Conservation (phyloP, 2,113 vertebrate species). For the Grammomys dolichurus region DNA sequence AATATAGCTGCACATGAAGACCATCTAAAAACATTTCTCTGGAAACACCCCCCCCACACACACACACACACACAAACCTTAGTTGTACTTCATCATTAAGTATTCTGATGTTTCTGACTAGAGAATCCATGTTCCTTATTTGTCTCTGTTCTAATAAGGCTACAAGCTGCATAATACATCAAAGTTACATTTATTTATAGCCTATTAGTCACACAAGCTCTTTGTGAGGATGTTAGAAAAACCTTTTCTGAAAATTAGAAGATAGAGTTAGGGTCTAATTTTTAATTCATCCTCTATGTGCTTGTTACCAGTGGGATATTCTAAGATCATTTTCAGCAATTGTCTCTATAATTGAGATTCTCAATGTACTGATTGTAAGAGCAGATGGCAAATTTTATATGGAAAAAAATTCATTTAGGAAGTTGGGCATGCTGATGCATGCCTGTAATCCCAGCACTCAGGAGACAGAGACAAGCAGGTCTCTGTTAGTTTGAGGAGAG, state of each 20-base stretch:
- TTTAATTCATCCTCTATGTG: constrained; percentile 42
- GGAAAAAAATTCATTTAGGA: neutral
- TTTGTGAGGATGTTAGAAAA: constrained; percentile 49
- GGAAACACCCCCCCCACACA: no score
- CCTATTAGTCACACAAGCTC: constrained; percentile 72
- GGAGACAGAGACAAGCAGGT: neutral
- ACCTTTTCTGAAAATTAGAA: constrained; percentile 67
- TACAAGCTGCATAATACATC: constrained; percentile 68
- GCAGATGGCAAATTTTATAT: constrained; percentile 37
- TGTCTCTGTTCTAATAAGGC: constrained; percentile 71
- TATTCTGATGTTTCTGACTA: constrained; percentile 69
- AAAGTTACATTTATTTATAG: constrained; percentile 80
- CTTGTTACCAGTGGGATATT: constrained; percentile 33
- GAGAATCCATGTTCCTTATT: constrained; percentile 66
- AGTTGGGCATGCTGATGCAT: neutral
- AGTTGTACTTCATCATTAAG: constrained; percentile 53
- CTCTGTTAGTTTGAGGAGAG: neutral
- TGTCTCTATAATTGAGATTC: constrained; percentile 39
- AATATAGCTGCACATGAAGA: neutral
- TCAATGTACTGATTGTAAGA: constrained; percentile 28
- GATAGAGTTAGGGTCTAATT: constrained; percentile 71
- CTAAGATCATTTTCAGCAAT: constrained; percentile 62
- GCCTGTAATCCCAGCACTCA: neutral
- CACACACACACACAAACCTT: neutral
- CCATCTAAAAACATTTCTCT: constrained; percentile 43